Percentiles rank a stretch among this genome's conserved stretches.
These are phyloP conservation scores for Elephantulus edwardii DNA, from an alignment of 2,113 vertebrate species.

Conservation along the genomic window DNA sequence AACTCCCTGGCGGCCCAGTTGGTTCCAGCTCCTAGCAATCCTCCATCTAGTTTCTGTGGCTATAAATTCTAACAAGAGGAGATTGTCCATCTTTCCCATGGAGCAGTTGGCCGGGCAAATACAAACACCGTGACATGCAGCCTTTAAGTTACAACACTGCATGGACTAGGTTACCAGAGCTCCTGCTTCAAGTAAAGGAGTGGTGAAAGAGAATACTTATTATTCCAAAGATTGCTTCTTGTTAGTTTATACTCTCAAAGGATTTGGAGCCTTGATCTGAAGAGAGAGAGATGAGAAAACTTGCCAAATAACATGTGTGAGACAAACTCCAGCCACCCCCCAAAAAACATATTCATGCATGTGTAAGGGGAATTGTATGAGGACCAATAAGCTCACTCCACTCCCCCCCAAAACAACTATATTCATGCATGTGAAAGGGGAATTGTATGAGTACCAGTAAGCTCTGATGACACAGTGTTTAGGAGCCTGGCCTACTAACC, in stretches of 20 bases:
- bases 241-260: not conserved
- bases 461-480: too few relatives aligned
- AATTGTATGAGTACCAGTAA: not conserved
- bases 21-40: too few relatives aligned
- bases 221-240: not conserved
- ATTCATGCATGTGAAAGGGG: not conserved
- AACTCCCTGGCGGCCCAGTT: too few relatives aligned
- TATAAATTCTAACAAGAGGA: too few relatives aligned
- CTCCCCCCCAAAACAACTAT: not conserved
- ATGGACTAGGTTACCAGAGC: too few relatives aligned
- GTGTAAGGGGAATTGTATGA: not conserved
- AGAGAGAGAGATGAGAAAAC: not conserved
- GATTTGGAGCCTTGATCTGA: not conserved
- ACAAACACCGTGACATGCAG: too few relatives aligned
- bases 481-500: too few relatives aligned
- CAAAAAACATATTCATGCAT: not conserved
- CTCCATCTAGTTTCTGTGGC: too few relatives aligned
- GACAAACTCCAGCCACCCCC: not conserved
- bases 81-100: too few relatives aligned
- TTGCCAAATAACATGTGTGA: not conserved
- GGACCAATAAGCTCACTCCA: too few relatives aligned
- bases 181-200: too few relatives aligned
- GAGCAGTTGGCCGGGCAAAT: too few relatives aligned
- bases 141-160: not conserved
- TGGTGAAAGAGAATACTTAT: not conserved